Conservation (phyloP, 2,797 vertebrate species). For the Alcedo atthis region DNA sequence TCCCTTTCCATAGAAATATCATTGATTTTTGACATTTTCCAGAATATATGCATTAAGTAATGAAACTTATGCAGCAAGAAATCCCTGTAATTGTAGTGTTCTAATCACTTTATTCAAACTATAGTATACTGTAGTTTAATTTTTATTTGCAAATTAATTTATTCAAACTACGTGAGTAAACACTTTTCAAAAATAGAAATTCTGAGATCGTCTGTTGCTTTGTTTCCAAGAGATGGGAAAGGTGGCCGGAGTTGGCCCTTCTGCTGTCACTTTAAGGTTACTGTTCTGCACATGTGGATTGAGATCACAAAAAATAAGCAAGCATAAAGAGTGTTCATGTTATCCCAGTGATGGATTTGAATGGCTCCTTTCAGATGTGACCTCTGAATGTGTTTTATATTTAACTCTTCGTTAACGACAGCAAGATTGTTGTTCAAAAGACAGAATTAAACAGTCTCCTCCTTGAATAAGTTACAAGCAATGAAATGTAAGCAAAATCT, state of each 20-base stretch:
- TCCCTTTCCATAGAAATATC: conserved; percentile 72
- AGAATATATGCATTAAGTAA: conserved; percentile 72
- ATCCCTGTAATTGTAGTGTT: conserved; percentile 78
- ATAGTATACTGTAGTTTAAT: conserved; percentile 79
- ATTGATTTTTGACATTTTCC: conserved; percentile 74
- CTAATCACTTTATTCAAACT: conserved; percentile 77
- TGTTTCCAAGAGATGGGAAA: conserved; percentile 33
- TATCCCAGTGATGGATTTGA: background rate
- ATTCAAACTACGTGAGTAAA: conserved; percentile 81
- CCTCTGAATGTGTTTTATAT: background rate
- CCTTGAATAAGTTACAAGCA: background rate
- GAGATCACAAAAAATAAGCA: background rate
- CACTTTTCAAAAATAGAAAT: conserved; percentile 76
- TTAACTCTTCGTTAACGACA: background rate
- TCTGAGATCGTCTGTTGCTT: conserved; percentile 65
- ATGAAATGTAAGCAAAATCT: background rate
- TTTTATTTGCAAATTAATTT: conserved; percentile 85
- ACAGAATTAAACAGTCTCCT: background rate
- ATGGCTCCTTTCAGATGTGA: background rate
- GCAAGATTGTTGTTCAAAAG: background rate
- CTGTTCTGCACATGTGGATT: background rate
- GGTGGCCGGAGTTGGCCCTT: background rate
- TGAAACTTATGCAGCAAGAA: conserved; percentile 73
- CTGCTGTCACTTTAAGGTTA: background rate
- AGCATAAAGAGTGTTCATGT: background rate